Evolutionary conservation across 2,113 vertebrate genomes (phyloP).

Genomic region (Hypocryptadius cinnamomeus): DNA sequence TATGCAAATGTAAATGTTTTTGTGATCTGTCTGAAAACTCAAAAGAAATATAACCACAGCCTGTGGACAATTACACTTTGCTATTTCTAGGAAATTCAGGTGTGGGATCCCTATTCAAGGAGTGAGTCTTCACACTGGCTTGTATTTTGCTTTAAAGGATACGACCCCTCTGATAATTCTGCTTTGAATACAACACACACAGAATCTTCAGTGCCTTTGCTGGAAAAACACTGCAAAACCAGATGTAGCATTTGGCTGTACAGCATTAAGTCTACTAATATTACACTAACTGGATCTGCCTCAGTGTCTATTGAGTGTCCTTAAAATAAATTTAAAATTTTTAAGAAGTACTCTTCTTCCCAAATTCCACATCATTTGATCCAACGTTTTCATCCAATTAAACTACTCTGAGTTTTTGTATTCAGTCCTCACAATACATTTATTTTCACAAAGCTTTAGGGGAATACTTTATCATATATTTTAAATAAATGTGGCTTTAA

Average conservation of each 20-base stretch:
- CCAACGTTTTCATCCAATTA: background rate
- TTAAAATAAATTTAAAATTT: background rate
- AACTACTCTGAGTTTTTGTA: background rate
- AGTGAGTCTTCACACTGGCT: background rate
- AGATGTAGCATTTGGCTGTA: background rate
- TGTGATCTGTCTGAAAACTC: background rate
- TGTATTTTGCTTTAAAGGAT: background rate
- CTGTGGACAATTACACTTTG: background rate
- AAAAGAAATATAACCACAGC: background rate
- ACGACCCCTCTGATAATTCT: background rate
- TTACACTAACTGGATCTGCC: slow-evolving; percentile 34
- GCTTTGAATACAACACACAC: background rate
- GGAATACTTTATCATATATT: background rate
- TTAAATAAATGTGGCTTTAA: background rate
- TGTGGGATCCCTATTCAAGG: background rate
- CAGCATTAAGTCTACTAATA: slow-evolving; percentile 43
- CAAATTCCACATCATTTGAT: background rate
- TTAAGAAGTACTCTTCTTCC: background rate
- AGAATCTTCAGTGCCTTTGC: background rate
- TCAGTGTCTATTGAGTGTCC: background rate
- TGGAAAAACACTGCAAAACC: background rate
- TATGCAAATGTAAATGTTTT: background rate
- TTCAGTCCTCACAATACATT: background rate
- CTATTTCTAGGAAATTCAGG: background rate
- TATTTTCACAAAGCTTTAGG: background rate